phyloP scores from a whole-genome alignment of 2,888 invertebrate species.

The Holacanthella duospinosa region DNA sequence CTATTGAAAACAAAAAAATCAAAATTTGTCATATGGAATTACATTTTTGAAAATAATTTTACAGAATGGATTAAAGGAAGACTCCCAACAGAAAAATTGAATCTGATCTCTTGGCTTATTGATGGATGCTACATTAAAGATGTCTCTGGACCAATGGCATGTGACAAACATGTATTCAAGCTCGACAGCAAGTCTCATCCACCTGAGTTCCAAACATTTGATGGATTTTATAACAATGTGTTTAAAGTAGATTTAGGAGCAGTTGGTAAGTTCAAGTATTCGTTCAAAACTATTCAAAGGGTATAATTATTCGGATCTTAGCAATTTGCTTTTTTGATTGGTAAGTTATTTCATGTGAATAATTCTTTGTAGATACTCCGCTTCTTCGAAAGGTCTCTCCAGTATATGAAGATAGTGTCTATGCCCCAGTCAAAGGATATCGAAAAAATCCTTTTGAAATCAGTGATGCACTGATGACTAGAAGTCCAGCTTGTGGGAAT shows the following conservation, averaged over 20 bases:
- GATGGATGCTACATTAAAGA: constrained; percentile 21
- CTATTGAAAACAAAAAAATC: no score
- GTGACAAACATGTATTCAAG: neutral
- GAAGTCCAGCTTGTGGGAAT: constrained; percentile 36
- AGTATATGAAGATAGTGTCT: constrained; percentile 50
- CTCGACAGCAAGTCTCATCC: constrained; percentile 8
- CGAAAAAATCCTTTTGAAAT: constrained; percentile 48
- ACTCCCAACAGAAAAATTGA: constrained; percentile 20
- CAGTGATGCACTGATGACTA: constrained; percentile 46
- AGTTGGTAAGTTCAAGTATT: constrained; percentile 42
- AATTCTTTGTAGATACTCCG: constrained; percentile 44
- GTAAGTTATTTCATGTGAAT: neutral
- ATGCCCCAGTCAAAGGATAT: constrained; percentile 45
- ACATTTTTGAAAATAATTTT: no score
- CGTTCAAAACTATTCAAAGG: neutral
- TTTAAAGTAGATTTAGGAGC: constrained; percentile 44
- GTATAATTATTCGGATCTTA: neutral
- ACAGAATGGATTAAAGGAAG: constrained; percentile 26
- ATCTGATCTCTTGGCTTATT: constrained; percentile 33
- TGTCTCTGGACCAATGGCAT: neutral
- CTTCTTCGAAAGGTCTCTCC: constrained; percentile 48
- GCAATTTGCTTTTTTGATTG: neutral
- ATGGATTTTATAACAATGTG: constrained; percentile 47
- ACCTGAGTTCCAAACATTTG: constrained; percentile 42
- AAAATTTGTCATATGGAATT: no score